These are phyloP conservation scores for Brassicogethes aeneus DNA, from an alignment of 2,888 invertebrate genomes.

Conservation along the genomic window DNA sequence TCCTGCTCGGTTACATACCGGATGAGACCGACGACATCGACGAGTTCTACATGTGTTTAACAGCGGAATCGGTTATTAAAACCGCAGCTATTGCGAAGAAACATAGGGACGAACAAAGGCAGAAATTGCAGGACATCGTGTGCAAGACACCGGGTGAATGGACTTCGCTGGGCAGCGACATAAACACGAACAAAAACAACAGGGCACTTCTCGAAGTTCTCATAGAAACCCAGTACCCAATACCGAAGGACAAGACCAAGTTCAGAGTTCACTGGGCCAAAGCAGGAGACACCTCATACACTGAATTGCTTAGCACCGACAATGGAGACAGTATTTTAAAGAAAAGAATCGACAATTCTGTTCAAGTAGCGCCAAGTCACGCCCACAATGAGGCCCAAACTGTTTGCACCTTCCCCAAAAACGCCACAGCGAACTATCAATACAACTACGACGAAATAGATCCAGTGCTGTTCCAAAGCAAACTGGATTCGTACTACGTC, in stretches of 20 bases:
- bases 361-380: slow-evolving; percentile 49
- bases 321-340: slow-evolving; percentile 37
- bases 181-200: slow-evolving; percentile 39
- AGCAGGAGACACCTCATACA: slow-evolving; percentile 57
- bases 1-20: slow-evolving; percentile 59
- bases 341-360: slow-evolving; percentile 47
- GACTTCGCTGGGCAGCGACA: slow-evolving; percentile 52
- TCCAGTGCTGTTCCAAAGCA: not conserved
- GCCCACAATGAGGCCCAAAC: slow-evolving; percentile 53
- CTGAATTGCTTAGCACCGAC: slow-evolving; percentile 51
- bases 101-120: slow-evolving; percentile 46
- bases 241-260: slow-evolving; percentile 34
- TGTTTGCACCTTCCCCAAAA: slow-evolving; percentile 54
- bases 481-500: not conserved
- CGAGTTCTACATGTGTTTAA: slow-evolving; percentile 62
- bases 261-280: slow-evolving; percentile 48
- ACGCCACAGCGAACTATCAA: slow-evolving; percentile 60
- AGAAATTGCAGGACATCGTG: slow-evolving; percentile 1
- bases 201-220: slow-evolving; percentile 58
- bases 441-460: slow-evolving; percentile 34
- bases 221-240: slow-evolving; percentile 55
- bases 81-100: slow-evolving; percentile 46
- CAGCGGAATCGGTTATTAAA: slow-evolving; percentile 45
- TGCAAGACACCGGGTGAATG: slow-evolving; percentile 19
- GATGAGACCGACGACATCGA: slow-evolving; percentile 52